Evolutionary conservation across 1,140 invertebrate genomes (phyloP), one percentile per base, ranked within the genome.

Genomic region (Delia radicum): DNA sequence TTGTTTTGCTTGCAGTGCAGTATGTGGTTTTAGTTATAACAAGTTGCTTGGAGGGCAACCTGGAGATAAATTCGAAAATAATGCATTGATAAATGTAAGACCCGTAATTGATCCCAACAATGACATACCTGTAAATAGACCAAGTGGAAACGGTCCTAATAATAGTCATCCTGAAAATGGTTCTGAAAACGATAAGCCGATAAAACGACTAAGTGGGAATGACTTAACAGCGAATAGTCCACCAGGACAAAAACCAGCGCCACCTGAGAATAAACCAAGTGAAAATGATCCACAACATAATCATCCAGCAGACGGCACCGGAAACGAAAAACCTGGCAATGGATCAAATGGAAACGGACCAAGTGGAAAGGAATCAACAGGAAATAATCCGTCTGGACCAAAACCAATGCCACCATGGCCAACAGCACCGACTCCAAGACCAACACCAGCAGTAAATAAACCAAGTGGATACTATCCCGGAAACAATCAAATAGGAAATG

Each of bases 41-140:
- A n/a, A n/a, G n/a, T n/a, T n/a, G n/a, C n/a, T n/a, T n/a, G 24
- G 63, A n/a, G 74, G 74, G 1, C 74, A 63, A 12, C 71, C 74
- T 8, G 74, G 74, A 13, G 48, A 33, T 3, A 69, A 63, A 13
- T 75, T 63, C 65, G 24, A 28, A 7, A 75, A 71, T 28, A 69
- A 69, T 27, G 74, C 63, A 12, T 13, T 29, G n/a, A 69, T 63
- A 24, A 46, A 75, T 28, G 65, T 37, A 55, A 37, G 48, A 42
- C 74, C 65, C 5, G 74, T 69, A 10, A 65, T 63, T 21, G 37
- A 63, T 15, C n/a, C n/a, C n/a, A n/a, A n/a, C n/a, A n/a, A n/a
- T n/a, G n/a, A n/a, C n/a, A n/a, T n/a, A n/a, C n/a, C n/a, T n/a
- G n/a, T n/a, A n/a, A n/a, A n/a, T n/a, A n/a, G n/a, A n/a, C n/a